These are phyloP conservation scores for Lagocephalus sceleratus DNA, from an alignment of 2,797 vertebrate genomes.

Conservation along the genomic window DNA sequence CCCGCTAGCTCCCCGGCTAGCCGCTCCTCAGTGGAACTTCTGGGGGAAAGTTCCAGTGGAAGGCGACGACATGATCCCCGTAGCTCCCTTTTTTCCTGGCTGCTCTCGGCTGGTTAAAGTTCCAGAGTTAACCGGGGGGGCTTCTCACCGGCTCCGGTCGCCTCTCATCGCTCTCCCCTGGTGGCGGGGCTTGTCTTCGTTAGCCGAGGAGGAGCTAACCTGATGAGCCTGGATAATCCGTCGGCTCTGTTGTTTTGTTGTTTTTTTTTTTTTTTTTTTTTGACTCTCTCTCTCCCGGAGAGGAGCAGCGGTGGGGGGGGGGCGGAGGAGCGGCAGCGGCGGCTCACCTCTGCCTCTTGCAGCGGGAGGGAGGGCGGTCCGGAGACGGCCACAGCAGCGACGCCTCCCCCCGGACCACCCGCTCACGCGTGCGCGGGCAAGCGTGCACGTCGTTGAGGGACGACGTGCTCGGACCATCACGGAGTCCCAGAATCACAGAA, in stretches of 20 bases:
- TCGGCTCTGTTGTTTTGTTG: constrained; percentile 44
- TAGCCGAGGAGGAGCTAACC: constrained; percentile 67
- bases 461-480: no score
- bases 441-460: no score
- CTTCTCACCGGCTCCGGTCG: constrained; percentile 51
- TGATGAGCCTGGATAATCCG: constrained; percentile 51
- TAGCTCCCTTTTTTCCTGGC: constrained; percentile 22
- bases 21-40: constrained; percentile 44
- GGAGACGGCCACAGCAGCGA: constrained; percentile 31
- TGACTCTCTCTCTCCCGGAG: constrained; percentile 15
- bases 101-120: constrained; percentile 36
- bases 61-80: constrained; percentile 55
- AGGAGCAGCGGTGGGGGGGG: constrained; percentile 21
- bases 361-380: constrained; percentile 45
- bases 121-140: constrained; percentile 7
- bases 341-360: constrained; percentile 45
- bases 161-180: constrained; percentile 44
- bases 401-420: constrained; percentile 50
- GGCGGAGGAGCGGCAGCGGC: constrained; percentile 1
- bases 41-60: constrained; percentile 43
- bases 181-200: constrained; percentile 31
- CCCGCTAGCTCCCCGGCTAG: constrained; percentile 57
- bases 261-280: constrained; percentile 34
- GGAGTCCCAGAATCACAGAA: no score
- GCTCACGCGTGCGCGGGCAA: neutral